phyloP scores from a whole-genome alignment of 2,888 invertebrate species.

The Timandra comae region DNA sequence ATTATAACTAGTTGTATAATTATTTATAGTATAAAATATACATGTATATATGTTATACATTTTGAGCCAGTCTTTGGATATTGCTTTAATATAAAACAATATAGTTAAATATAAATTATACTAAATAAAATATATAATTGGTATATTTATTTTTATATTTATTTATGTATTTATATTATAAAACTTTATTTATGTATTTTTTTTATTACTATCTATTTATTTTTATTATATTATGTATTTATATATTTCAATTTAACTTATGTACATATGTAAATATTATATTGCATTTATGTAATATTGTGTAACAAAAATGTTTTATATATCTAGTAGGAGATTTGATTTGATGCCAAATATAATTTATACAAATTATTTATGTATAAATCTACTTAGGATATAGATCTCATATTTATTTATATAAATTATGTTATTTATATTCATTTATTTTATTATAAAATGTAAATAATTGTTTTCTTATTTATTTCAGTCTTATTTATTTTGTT shows the following conservation, averaged over 20 bases:
- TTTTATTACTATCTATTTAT: too few species aligned
- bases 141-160: constrained; percentile 7
- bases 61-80: constrained; percentile 54
- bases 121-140: too few species aligned
- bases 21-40: not conserved
- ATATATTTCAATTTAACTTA: constrained; percentile 15
- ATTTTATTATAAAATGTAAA: constrained; percentile 42
- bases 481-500: constrained; percentile 29
- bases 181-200: constrained; percentile 13
- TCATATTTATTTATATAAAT: constrained; percentile 38
- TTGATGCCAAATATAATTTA: constrained; percentile 31
- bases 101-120: constrained; percentile 16
- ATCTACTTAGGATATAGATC: constrained; percentile 37
- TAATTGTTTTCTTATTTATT: constrained; percentile 24
- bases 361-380: constrained; percentile 27
- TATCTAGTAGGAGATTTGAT: constrained; percentile 31
- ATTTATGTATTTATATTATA: constrained; percentile 15
- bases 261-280: constrained; percentile 51
- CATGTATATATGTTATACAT: constrained; percentile 1
- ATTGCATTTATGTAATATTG: constrained; percentile 49
- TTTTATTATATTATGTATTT: constrained; percentile 14
- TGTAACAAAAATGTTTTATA: constrained; percentile 24
- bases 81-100: constrained; percentile 54
- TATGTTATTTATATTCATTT: constrained; percentile 17
- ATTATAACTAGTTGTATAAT: constrained; percentile 7